Percentiles rank a stretch among this genome's conserved stretches.
Conservation (phyloP, 2,113 vertebrate genomes). For the Psittacus erithacus region DNA sequence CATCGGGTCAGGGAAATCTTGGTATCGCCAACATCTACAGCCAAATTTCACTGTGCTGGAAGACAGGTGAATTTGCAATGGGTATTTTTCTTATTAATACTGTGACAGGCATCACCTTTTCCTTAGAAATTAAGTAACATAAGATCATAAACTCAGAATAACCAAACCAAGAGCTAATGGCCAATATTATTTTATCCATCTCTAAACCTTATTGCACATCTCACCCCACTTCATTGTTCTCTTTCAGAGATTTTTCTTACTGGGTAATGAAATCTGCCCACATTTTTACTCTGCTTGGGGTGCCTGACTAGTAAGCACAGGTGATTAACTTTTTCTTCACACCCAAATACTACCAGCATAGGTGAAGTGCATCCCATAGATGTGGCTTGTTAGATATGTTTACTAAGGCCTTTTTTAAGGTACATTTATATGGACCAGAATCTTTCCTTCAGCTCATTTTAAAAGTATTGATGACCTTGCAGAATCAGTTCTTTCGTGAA, state of each 20-base stretch:
- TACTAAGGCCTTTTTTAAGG: neutral
- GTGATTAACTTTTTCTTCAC: neutral
- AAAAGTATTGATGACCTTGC: neutral
- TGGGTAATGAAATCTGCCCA: neutral
- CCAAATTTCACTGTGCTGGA: neutral
- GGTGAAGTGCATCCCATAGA: neutral
- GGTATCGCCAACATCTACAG: neutral
- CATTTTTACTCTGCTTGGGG: neutral
- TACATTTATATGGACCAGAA: neutral
- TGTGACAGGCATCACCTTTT: neutral
- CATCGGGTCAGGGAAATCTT: neutral
- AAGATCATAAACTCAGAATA: neutral
- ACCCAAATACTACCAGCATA: neutral
- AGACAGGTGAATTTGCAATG: neutral
- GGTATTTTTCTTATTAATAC: neutral
- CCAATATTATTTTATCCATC: neutral
- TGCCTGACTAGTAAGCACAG: neutral
- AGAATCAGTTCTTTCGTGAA: neutral
- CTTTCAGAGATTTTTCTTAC: neutral
- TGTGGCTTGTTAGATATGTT: neutral
- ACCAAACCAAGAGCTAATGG: neutral
- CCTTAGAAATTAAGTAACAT: neutral
- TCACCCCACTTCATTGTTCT: fast-evolving
- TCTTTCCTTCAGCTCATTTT: neutral
- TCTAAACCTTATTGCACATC: neutral